Conservation (phyloP, 92 coral and sea anemone genomes). For the Anthopleura xanthogrammica region DNA sequence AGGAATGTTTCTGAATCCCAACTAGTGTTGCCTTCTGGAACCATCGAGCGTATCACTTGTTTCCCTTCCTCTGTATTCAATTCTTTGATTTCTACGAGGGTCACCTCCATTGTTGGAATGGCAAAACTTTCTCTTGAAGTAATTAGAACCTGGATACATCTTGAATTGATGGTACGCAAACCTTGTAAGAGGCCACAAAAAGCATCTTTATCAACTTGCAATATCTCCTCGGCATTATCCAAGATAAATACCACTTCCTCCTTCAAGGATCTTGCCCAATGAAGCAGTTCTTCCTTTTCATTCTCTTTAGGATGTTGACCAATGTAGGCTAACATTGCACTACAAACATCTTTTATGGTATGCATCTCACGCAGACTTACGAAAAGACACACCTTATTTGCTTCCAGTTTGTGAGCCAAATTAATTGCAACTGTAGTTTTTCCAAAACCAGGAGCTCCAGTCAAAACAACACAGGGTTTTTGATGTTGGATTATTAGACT, state of each 20-base stretch:
- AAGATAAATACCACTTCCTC: background rate
- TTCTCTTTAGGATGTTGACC: constrained; percentile 2
- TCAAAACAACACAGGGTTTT: constrained; percentile 7
- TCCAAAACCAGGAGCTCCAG: constrained; percentile 14
- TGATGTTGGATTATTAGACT: background rate
- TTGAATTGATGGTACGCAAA: background rate
- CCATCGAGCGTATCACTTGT: background rate
- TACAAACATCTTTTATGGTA: background rate
- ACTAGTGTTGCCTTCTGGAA: background rate
- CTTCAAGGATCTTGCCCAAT: constrained; percentile 8
- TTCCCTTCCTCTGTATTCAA: background rate
- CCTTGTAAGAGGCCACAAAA: constrained; percentile 1
- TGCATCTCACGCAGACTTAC: constrained; percentile 2
- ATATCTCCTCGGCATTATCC: constrained; percentile 7
- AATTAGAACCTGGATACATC: background rate
- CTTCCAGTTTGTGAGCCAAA: background rate
- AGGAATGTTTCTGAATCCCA: background rate
- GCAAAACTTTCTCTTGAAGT: background rate
- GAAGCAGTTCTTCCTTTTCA: constrained; percentile 1
- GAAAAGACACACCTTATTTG: background rate
- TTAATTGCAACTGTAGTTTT: constrained; percentile 10
- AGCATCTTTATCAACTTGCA: background rate
- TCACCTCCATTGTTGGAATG: background rate
- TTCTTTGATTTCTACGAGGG: background rate
- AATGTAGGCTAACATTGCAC: background rate